Conservation (phyloP, 2,888 invertebrate genomes). For the Furcula furcula region DNA sequence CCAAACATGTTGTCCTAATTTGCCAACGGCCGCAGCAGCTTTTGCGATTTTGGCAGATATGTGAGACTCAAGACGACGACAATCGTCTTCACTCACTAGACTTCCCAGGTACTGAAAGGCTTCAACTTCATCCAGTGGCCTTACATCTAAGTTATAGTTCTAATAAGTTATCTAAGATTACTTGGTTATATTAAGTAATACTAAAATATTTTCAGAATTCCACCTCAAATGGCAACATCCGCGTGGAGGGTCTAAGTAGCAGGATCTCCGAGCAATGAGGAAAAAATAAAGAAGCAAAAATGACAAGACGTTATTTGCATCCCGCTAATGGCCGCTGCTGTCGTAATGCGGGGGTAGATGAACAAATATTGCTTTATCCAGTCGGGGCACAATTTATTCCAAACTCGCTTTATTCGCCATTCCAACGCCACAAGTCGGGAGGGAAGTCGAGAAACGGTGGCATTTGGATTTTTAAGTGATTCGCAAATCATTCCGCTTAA, state of each 20-base stretch:
- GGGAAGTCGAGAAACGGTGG: slow-evolving; percentile 67
- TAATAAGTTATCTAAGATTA: too few species aligned
- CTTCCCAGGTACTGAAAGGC: too few species aligned
- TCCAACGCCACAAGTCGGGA: slow-evolving; percentile 63
- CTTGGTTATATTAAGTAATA: too few species aligned
- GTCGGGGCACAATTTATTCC: slow-evolving; percentile 76
- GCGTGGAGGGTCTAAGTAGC: slow-evolving; percentile 45
- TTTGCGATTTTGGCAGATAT: too few species aligned
- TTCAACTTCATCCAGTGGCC: too few species aligned
- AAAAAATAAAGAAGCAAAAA: slow-evolving; percentile 79
- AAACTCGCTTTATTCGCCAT: slow-evolving; percentile 74
- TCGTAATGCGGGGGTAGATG: slow-evolving; percentile 79
- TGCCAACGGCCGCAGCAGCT: too few species aligned
- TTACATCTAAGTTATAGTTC: too few species aligned
- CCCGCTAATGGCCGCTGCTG: slow-evolving; percentile 75
- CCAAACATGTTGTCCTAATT: too few species aligned
- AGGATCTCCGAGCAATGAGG: slow-evolving; percentile 53
- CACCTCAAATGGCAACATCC: neutral
- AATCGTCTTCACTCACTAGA: too few species aligned
- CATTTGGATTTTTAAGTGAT: slow-evolving; percentile 76
- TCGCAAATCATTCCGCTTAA: slow-evolving; percentile 77
- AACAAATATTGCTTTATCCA: slow-evolving; percentile 82
- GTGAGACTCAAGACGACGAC: too few species aligned
- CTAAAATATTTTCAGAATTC: neutral
- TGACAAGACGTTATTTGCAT: slow-evolving; percentile 82